Evolutionary conservation across 2,113 vertebrate species (phyloP).

Genomic region (Caranx melampygus): DNA sequence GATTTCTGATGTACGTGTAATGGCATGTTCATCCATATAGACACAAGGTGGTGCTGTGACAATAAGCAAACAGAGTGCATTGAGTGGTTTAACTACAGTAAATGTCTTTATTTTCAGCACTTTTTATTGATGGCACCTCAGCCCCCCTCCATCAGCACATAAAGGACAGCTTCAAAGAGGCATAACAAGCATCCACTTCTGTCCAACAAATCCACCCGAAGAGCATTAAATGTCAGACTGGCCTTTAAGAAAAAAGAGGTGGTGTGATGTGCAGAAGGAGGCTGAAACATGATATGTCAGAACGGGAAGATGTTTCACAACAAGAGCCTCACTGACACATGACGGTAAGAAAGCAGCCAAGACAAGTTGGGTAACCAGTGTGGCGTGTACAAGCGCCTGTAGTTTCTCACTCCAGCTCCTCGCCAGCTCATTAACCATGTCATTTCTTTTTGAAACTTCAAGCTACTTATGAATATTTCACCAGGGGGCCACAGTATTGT

Average conservation of each 20-base stretch:
- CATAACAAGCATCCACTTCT: conserved; percentile 29
- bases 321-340: conserved; percentile 57
- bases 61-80: conserved; percentile 25
- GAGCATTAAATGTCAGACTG: conserved; percentile 77
- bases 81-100: conserved; percentile 1
- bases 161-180: conserved; percentile 46
- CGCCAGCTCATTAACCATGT: conserved; percentile 54
- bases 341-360: conserved; percentile 52
- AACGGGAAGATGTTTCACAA: conserved; percentile 58
- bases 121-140: background rate
- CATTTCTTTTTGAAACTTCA: conserved; percentile 45
- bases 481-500: conserved; percentile 40
- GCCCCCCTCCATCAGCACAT: conserved; percentile 12
- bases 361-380: conserved; percentile 46
- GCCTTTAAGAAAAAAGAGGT: conserved; percentile 67
- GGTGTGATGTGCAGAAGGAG: conserved; percentile 55
- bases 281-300: conserved; percentile 66
- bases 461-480: conserved; percentile 80
- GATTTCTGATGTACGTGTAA: background rate
- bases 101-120: conserved; percentile 6
- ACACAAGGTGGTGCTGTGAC: conserved; percentile 74
- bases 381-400: conserved; percentile 26
- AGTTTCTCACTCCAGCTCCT: conserved; percentile 53
- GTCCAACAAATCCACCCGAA: conserved; percentile 60
- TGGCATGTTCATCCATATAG: conserved; percentile 16